Conservation (phyloP, 1,140 invertebrate species). For the Scylla paramamosain region DNA sequence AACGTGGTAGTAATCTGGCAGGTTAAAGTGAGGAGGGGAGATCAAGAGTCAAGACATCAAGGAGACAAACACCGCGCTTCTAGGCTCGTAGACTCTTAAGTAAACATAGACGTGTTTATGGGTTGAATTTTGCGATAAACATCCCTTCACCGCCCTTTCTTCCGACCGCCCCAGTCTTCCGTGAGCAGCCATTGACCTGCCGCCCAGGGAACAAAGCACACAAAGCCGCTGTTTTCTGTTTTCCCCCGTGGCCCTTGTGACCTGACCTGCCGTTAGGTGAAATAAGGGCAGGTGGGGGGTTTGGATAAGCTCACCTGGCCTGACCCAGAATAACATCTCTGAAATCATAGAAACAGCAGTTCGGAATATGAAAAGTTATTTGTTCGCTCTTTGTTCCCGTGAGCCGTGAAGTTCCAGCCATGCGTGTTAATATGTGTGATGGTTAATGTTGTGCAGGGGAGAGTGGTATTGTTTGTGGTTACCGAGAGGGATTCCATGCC, state of each 20-base stretch:
- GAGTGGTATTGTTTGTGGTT: background rate
- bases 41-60: background rate
- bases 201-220: conserved; percentile 34
- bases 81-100: background rate
- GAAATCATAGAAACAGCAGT: background rate
- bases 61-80: background rate
- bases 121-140: background rate
- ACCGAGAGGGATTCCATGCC: background rate
- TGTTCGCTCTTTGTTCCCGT: background rate
- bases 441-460: background rate
- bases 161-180: background rate
- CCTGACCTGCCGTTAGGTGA: conserved; percentile 33
- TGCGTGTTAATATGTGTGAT: background rate
- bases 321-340: conserved; percentile 43
- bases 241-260: background rate
- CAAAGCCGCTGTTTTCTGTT: conserved; percentile 42
- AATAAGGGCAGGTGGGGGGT: conserved; percentile 10
- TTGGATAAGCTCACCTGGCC: background rate
- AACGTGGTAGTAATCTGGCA: no score
- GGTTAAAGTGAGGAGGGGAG: no score
- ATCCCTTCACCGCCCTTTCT: background rate
- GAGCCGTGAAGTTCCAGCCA: background rate
- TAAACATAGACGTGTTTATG: background rate
- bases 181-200: background rate
- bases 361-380: no score